Base-by-base conservation (phyloP, 2,113 vertebrate genomes). In the Enhydra lutris region DNA sequence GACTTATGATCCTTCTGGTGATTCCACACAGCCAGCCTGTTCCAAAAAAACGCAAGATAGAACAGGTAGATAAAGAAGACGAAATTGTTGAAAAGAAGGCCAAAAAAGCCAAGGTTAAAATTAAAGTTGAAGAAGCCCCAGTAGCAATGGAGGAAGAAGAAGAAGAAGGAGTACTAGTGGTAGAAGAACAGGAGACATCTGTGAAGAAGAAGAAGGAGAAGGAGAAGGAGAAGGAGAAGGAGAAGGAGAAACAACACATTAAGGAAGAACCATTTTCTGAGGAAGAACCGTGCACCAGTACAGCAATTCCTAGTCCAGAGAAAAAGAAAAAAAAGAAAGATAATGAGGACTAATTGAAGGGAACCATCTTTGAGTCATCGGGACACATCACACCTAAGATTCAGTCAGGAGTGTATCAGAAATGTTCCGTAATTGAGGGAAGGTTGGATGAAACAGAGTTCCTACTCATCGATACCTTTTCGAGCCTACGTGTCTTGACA, bases 161-260 rank as follows among this genome's bases (percentile, higher is more conserved):
- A 91, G 94, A 98, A 52, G 98, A 89, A 31, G 99, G 99, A 92
- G 98, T 99, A 29, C 99, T 99, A 14, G 47, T 95, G 39, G 34
- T 95, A 4, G 98, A 97, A 92, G 95, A 97, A 79, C 94, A 97
- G 47, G 98, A 98, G 24, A 95, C 82, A 11, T 76, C 97, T 89
- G 67, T 94, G 97, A 99, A 99, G 99, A 99, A 99, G 98, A 99
- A 99, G 96, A 99, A 99, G 96, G 99, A 99, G 96, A 99, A 99
- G 97, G 4, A 42, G 42, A 42, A 42, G 42, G 4, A 42, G 42
- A 42, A 42, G 42, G 4, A 42, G 42, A 39, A 39, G 39, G 3
- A 39, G 39, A 39, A 39, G 39, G 3, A 39, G 39, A 39, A 39
- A 97, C 98, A 98, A 47, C 98, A 98, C 89, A 92, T 95, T 89